Conservation (phyloP, 2,113 vertebrate species). For the Hylia prasina region DNA sequence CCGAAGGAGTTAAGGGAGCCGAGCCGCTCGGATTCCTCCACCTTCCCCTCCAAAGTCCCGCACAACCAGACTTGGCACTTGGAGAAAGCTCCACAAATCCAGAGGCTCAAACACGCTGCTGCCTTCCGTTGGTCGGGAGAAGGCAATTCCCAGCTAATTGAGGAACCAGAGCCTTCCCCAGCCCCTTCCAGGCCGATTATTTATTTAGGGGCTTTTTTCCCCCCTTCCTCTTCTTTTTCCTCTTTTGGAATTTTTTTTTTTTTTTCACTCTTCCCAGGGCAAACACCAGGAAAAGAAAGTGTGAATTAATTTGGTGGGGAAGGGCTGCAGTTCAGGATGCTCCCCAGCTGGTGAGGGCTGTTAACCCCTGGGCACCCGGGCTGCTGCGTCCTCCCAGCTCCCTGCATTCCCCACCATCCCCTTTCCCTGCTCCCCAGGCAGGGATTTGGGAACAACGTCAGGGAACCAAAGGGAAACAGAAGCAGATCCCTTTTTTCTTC, state of each 20-base stretch:
- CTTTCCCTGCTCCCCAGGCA: rapidly evolving
- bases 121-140: constrained; percentile 54
- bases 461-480: not conserved
- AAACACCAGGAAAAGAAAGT: constrained; percentile 38
- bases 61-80: constrained; percentile 64
- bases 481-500: not conserved
- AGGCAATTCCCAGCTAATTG: constrained; percentile 61
- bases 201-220: not conserved
- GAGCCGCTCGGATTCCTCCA: constrained; percentile 38
- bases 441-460: not conserved
- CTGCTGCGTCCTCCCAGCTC: not conserved
- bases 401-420: not conserved
- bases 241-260: too few species aligned
- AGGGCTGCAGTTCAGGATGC: not conserved
- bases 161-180: constrained; percentile 64
- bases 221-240: not conserved
- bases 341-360: not conserved
- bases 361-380: not conserved
- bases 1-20: constrained; percentile 43
- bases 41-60: constrained; percentile 36
- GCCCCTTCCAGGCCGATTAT: not conserved
- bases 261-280: not conserved
- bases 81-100: constrained; percentile 61
- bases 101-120: constrained; percentile 28
- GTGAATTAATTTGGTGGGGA: not conserved